A percentile compares a stretch with the other conserved stretches of the same genome.
phyloP scores from a whole-genome alignment of 2,797 vertebrate genomes.

The Schizopygopsis malacanthus region DNA sequence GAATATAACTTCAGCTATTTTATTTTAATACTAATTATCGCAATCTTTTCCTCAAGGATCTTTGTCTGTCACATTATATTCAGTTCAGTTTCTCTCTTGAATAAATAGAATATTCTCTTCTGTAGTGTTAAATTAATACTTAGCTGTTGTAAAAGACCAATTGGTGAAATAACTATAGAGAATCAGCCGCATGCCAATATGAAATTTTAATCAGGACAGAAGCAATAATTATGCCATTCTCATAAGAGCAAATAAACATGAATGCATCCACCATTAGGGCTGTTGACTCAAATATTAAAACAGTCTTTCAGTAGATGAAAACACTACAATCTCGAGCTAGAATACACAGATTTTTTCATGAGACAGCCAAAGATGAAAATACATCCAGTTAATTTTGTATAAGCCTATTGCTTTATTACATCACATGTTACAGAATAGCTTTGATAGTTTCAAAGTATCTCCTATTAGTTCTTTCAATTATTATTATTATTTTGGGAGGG shows the following conservation, averaged over 20 bases:
- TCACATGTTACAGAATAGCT: slow-evolving; percentile 2
- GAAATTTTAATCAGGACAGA: slow-evolving; percentile 3
- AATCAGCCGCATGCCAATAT: slow-evolving; percentile 19
- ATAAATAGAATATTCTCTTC: slow-evolving; percentile 2
- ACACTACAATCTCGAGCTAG: background rate
- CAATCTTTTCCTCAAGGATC: slow-evolving; percentile 8
- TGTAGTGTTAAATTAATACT: background rate
- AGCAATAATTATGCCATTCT: slow-evolving; percentile 17
- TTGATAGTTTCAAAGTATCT: slow-evolving; percentile 6
- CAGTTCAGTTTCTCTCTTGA: background rate
- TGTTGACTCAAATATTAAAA: slow-evolving; percentile 31
- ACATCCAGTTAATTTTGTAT: background rate
- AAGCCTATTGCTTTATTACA: slow-evolving; percentile 3
- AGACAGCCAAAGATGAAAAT: slow-evolving; percentile 3
- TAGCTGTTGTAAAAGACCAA: slow-evolving; percentile 1
- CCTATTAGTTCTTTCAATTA: background rate
- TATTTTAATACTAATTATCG: slow-evolving; percentile 21
- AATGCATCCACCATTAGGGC: slow-evolving; percentile 21
- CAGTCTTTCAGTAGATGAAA: slow-evolving; percentile 26
- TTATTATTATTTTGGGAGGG: background rate
- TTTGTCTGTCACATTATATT: background rate
- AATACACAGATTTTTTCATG: slow-evolving; percentile 7
- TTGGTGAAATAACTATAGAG: slow-evolving; percentile 12
- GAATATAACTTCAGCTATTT: slow-evolving; percentile 23
- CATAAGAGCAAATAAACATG: slow-evolving; percentile 15